Evolutionary conservation across 2,113 vertebrate genomes (phyloP).

Genomic region (Mobula hypostoma): DNA sequence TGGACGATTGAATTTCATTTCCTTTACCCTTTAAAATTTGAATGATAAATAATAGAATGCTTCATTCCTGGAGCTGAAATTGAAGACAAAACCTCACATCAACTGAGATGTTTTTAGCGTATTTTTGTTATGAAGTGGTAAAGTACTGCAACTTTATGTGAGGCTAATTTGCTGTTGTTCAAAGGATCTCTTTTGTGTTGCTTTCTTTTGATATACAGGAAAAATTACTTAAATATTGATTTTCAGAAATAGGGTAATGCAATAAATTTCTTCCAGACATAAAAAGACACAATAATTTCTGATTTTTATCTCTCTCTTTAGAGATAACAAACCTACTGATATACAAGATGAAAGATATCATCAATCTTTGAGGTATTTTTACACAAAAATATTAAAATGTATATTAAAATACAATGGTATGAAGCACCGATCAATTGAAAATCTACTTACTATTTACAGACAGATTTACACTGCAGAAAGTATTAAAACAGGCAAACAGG

Average conservation of each 20-base stretch:
- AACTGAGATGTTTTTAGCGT: neutral
- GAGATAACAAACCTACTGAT: neutral
- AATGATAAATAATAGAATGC: neutral
- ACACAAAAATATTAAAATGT: neutral
- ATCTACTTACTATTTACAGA: neutral
- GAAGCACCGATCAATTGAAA: neutral
- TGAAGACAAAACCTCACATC: neutral
- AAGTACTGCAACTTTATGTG: neutral
- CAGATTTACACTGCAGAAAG: neutral
- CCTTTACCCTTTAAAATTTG: neutral
- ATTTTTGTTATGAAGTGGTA: neutral
- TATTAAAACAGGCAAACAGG: neutral
- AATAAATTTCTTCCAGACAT: neutral
- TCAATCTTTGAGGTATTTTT: neutral
- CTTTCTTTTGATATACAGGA: neutral
- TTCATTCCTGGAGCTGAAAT: neutral
- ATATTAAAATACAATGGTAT: neutral
- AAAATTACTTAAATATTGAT: neutral
- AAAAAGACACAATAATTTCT: neutral
- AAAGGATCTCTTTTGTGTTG: neutral
- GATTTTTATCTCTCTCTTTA: neutral
- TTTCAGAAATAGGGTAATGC: neutral
- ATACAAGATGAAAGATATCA: neutral
- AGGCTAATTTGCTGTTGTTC: neutral
- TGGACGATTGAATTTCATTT: neutral